Percentiles rank a stretch among this genome's conserved stretches.
phyloP scores from a whole-genome alignment of 2,888 invertebrate species.

The Sesia apiformis region DNA sequence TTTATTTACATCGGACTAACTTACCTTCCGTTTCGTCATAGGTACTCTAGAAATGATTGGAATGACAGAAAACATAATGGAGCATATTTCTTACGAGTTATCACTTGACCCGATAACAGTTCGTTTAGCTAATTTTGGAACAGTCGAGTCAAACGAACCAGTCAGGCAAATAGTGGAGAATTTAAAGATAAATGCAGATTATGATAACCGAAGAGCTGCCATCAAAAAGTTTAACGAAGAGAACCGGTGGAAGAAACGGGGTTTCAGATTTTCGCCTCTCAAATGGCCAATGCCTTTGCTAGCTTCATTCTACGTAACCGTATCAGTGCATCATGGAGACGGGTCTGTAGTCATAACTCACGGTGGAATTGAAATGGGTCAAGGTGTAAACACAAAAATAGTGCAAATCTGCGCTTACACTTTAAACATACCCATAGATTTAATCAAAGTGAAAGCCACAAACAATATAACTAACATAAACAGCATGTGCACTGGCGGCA shows the following conservation, averaged over 20 bases:
- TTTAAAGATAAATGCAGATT: slow-evolving; percentile 50
- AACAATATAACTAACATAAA: slow-evolving; percentile 72
- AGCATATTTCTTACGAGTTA: slow-evolving; percentile 73
- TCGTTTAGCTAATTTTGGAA: slow-evolving; percentile 36
- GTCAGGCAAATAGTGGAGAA: slow-evolving; percentile 54
- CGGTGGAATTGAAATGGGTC: slow-evolving; percentile 81
- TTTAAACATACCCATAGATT: slow-evolving; percentile 76
- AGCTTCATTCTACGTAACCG: slow-evolving; percentile 51
- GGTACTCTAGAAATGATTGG: background rate
- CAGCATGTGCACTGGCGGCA: slow-evolving; percentile 70
- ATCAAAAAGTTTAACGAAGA: slow-evolving; percentile 66
- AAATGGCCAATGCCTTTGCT: slow-evolving; percentile 72
- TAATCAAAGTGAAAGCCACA: slow-evolving; percentile 74
- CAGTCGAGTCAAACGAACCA: slow-evolving; percentile 42
- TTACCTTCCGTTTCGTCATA: background rate
- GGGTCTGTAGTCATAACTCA: slow-evolving; percentile 79
- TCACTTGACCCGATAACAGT: slow-evolving; percentile 75
- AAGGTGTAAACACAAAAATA: slow-evolving; percentile 85
- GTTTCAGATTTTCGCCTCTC: slow-evolving; percentile 39
- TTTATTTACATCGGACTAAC: too few relatives aligned
- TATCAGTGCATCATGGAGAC: slow-evolving; percentile 79
- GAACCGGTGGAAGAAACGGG: slow-evolving; percentile 84
- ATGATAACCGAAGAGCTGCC: slow-evolving; percentile 39
- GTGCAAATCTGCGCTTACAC: slow-evolving; percentile 81
- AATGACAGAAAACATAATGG: slow-evolving; percentile 78